Evolutionary conservation across 2,888 invertebrate genomes (phyloP), one percentile per base, ranked within the genome.

Genomic region (Drosophila robusta): DNA sequence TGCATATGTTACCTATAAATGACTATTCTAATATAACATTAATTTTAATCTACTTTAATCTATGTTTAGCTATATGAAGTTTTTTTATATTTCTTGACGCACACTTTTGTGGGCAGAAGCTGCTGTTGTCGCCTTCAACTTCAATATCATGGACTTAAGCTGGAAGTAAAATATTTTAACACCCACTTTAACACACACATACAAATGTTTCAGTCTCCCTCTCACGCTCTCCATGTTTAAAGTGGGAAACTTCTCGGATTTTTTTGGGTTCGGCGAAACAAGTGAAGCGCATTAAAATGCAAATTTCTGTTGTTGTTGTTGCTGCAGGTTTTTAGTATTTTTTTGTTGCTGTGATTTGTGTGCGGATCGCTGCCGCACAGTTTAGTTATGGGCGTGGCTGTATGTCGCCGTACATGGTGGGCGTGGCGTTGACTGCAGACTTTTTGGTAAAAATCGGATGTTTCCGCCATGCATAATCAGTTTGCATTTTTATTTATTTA

Each of bases 261-360:
- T 64, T 64, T 69, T 64, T 52, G 50, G 47, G 62, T 73, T 72
- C 60, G 69, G 67, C 76, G 69, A 80, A 88, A 83, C 87, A 81
- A 88, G 87, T 86, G 86, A 86, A 81, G 84, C 87, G 87, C 87
- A 86, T 86, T 86, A 84, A 88, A 88, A 86, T 86, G 86, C 87
- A 86, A 86, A 86, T 86, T 86, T 87, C 51, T 62, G n/a, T 57
- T 66, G 60, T 47, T 46, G 44, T 47, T 64, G 56, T 44, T 56
- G 24, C 34, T 65, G 49, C 26, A 41, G 66, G 11, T 70, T 61
- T 56, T 50, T 26, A 36, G 45, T 60, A 61, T 46, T 54, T 69
- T 26, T 41, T 38, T 22, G n/a, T 42, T 32, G 7, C 70, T 81
- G 77, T 87, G 86, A 86, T 88, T 86, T 87, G 89, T 79, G 69